A percentile compares a stretch with the other conserved stretches of the same genome.
phyloP scores from a whole-genome alignment of 2,888 invertebrate species.

The Craniophora ligustri region DNA sequence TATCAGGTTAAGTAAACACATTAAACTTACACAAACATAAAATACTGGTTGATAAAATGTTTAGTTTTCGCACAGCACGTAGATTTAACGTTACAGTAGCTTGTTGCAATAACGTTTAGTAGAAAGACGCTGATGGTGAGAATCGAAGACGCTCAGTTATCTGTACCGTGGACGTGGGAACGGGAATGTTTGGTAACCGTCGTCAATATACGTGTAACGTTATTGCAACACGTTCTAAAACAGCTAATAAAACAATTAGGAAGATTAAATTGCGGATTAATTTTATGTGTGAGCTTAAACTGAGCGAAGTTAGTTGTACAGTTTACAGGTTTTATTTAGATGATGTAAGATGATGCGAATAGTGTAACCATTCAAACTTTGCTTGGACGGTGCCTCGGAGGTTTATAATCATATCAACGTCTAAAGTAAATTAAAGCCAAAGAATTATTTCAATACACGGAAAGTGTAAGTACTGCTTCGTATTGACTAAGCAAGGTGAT shows the following conservation, averaged over 20 bases:
- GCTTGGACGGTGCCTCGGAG: no score
- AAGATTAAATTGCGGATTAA: background rate
- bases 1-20: constrained; percentile 32
- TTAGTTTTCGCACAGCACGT: constrained; percentile 25
- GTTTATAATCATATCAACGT: no score
- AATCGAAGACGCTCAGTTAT: constrained; percentile 34
- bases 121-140: constrained; percentile 34
- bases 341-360: no score
- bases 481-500: no score
- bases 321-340: no score
- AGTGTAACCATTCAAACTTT: no score
- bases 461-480: no score
- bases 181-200: constrained; percentile 24
- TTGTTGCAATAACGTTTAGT: constrained; percentile 22
- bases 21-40: constrained; percentile 13
- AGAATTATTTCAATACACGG: no score
- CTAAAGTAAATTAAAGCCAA: no score
- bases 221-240: constrained; percentile 14
- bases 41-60: constrained; percentile 33
- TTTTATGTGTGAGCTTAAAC: background rate
- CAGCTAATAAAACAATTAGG: constrained; percentile 9
- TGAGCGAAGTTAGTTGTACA: background rate
- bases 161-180: constrained; percentile 44
- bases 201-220: constrained; percentile 1
- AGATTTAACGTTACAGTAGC: constrained; percentile 13